Base-by-base conservation (phyloP, 2,797 vertebrate genomes). In the Poecilia wingei region DNA sequence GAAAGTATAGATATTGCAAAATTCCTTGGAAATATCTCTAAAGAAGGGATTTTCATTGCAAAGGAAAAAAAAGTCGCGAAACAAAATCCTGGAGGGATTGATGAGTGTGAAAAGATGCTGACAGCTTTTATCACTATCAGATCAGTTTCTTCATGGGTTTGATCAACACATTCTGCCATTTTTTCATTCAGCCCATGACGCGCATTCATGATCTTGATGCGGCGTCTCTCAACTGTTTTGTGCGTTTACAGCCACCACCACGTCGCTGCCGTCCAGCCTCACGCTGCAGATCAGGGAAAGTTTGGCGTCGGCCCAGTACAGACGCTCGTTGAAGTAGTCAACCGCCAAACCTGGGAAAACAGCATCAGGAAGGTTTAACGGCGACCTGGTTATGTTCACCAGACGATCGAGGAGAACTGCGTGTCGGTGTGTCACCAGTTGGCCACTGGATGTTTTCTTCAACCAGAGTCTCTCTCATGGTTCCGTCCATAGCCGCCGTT, bases 391-490 rank as follows among this genome's bases (percentile, higher is more conserved):
- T 13, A 9, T 6, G 55, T 46, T 80, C 16, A 25, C 14, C 16
- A 71, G 6, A 74, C 43, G 3, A 76, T 46, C 47, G 16, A 31
- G 18, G 20, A 51, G 14, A 66, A 18, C 5, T 79, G 43, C 5
- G 61, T 36, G 16, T 10, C 4, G 53, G 25, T 84, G 51, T 76
- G 78, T 91, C 86, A 98, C 98, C 97, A 80, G 98, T 99, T 57
- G 98, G 98, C 98, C 98, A 99, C 85, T 99, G 98, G 85, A 99
- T 97, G 92, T 98, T 97, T 90, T 99, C 96, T 72, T 99, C 97
- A 10, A 99, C 96, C 84, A 99, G 93, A 0, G 96, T 99, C 91
- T 99, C 96, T 59, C 98, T 96, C 93, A 98, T 95, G 0, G 98
- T 99, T 41, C 98, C 98, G 0, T 99, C 98, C 98, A 99, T 99